A percentile compares a stretch with the other conserved stretches of the same genome.
Evolutionary conservation across 2,113 vertebrate genomes (phyloP).

Genomic region (Gulo gulo): DNA sequence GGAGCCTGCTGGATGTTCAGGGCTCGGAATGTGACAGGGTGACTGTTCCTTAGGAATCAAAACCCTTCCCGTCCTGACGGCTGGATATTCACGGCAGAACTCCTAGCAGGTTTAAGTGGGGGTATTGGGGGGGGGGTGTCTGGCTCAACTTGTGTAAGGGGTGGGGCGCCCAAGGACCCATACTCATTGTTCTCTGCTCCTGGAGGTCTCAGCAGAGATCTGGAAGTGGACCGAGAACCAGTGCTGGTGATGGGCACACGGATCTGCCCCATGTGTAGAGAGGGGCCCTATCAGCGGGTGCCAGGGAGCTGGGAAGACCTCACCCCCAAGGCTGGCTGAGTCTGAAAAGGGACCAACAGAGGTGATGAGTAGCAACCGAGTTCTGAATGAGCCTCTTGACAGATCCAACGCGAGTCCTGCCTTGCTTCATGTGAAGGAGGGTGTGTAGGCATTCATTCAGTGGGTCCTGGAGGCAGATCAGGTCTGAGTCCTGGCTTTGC

Average conservation of each 20-base stretch:
- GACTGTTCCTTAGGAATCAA: conserved; percentile 27
- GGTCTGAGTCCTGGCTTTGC: background rate
- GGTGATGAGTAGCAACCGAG: rapidly evolving
- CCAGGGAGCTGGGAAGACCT: background rate
- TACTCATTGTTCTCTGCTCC: background rate
- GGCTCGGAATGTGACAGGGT: conserved; percentile 47
- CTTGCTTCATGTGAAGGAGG: background rate
- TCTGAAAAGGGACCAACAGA: background rate
- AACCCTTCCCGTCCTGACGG: conserved; percentile 8
- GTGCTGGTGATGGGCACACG: background rate
- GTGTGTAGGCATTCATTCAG: background rate
- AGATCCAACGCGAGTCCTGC: background rate
- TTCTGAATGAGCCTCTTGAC: background rate
- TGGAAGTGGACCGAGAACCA: background rate
- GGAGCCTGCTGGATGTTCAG: conserved; percentile 21
- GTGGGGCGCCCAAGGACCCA: no score
- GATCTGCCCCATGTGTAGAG: conserved; percentile 8
- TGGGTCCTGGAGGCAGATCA: background rate
- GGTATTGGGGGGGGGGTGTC: background rate
- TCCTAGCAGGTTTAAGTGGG: background rate
- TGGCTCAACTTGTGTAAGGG: background rate
- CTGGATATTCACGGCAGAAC: background rate
- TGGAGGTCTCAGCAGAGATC: conserved; percentile 9
- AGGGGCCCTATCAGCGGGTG: background rate
- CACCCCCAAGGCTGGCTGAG: background rate